Conservation (phyloP, 1,140 invertebrate species). For the Marisa cornuarietis region DNA sequence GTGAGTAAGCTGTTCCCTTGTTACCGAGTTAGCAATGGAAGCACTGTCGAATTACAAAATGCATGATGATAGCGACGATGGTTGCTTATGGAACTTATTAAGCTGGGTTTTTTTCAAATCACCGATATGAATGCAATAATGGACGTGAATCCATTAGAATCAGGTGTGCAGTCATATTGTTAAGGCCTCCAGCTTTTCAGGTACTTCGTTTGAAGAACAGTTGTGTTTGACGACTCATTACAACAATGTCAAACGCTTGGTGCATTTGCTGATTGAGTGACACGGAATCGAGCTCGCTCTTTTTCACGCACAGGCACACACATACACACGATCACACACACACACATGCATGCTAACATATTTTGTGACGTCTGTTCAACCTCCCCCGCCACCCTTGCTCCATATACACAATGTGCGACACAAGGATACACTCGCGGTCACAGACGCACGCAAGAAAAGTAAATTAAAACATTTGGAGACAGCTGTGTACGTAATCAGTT, state of each 20-base stretch:
- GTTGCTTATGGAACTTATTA: background rate
- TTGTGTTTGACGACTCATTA: background rate
- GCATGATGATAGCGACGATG: background rate
- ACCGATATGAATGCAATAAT: too few relatives aligned
- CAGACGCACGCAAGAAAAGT: background rate
- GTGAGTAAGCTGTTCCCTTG: constrained; percentile 58
- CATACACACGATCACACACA: background rate
- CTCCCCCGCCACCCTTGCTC: too few relatives aligned
- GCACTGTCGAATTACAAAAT: background rate
- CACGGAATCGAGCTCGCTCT: background rate
- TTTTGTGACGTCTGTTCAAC: too few relatives aligned
- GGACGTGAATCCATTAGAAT: too few relatives aligned
- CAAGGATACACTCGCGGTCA: background rate
- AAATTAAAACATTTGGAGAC: background rate
- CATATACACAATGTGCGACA: too few relatives aligned
- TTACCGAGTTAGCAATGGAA: constrained; percentile 5
- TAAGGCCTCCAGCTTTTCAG: background rate
- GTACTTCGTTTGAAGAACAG: background rate
- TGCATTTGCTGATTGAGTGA: background rate
- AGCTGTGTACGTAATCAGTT: background rate
- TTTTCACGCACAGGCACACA: background rate
- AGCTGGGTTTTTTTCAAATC: too few relatives aligned
- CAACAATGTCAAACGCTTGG: background rate
- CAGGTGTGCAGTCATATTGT: background rate
- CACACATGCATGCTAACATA: background rate